Evolutionary conservation across 2,113 vertebrate genomes (phyloP).

Genomic region (Geococcyx californianus): DNA sequence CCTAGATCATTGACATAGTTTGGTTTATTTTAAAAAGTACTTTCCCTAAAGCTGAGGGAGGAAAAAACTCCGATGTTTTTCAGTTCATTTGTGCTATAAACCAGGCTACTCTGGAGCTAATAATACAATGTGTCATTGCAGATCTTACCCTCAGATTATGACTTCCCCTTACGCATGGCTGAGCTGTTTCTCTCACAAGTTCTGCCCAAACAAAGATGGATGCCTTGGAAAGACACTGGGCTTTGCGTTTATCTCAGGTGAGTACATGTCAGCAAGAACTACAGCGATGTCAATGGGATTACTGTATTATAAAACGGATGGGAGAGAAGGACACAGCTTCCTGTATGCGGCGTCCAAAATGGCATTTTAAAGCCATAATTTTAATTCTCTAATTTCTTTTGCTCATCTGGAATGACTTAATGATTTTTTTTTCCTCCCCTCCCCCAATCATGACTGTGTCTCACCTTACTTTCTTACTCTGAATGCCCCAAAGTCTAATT

Average conservation of each 20-base stretch:
- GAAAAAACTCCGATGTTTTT: neutral
- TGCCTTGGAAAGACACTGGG: conserved; percentile 11
- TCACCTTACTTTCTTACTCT: neutral
- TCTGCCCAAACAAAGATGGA: conserved; percentile 38
- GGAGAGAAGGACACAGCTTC: neutral
- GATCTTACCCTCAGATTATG: neutral
- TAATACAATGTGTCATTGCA: neutral
- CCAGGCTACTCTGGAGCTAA: neutral
- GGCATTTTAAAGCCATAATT: neutral
- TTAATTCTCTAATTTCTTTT: neutral
- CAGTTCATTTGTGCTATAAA: conserved; percentile 4
- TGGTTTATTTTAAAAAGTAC: neutral
- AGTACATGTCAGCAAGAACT: neutral
- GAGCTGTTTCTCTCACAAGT: neutral
- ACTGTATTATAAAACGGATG: neutral
- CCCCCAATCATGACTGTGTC: neutral
- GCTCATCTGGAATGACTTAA: neutral
- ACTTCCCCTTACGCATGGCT: neutral
- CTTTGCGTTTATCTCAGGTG: conserved; percentile 6
- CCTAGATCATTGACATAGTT: neutral
- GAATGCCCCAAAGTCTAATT: neutral
- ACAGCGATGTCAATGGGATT: neutral
- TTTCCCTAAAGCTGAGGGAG: neutral
- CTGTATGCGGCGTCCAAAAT: neutral
- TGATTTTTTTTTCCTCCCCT: neutral